These are phyloP conservation scores for Psittacara wagleri DNA, from an alignment of 2,113 vertebrate species.

Conservation along the genomic window DNA sequence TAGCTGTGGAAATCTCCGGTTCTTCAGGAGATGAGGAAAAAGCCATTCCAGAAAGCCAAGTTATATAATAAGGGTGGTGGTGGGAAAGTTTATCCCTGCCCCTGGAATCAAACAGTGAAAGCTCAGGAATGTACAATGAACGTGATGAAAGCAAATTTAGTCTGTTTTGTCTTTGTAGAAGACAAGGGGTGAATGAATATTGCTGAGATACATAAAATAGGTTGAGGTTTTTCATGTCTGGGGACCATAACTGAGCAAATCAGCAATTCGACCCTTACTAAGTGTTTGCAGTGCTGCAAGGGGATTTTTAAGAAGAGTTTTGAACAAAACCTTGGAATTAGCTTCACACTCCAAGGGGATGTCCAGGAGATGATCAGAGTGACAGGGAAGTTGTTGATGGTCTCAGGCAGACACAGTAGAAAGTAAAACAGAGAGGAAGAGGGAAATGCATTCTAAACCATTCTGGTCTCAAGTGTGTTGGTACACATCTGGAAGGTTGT, in stretches of 20 bases:
- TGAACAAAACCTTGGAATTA: not conserved
- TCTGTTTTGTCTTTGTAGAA: not conserved
- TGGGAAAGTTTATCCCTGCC: not conserved
- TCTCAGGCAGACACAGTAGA: not conserved
- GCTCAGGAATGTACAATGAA: not conserved
- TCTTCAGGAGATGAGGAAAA: slow-evolving; percentile 7
- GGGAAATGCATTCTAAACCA: not conserved
- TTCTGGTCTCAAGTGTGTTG: not conserved
- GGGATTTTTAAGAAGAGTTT: not conserved
- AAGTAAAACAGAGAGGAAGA: not conserved
- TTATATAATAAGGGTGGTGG: not conserved
- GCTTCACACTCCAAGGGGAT: not conserved
- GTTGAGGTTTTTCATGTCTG: not conserved
- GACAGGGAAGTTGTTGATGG: not conserved
- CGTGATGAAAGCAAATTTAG: not conserved
- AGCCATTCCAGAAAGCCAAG: not conserved
- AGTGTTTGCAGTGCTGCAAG: not conserved
- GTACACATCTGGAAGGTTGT: not conserved
- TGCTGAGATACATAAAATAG: not conserved
- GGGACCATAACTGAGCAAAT: not conserved
- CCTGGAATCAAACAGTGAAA: not conserved
- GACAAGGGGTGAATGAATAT: not conserved
- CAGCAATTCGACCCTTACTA: not conserved
- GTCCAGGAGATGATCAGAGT: not conserved
- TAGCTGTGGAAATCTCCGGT: not conserved